Base-by-base conservation (phyloP, 2,113 vertebrate genomes). In the Trogon surrucura region DNA sequence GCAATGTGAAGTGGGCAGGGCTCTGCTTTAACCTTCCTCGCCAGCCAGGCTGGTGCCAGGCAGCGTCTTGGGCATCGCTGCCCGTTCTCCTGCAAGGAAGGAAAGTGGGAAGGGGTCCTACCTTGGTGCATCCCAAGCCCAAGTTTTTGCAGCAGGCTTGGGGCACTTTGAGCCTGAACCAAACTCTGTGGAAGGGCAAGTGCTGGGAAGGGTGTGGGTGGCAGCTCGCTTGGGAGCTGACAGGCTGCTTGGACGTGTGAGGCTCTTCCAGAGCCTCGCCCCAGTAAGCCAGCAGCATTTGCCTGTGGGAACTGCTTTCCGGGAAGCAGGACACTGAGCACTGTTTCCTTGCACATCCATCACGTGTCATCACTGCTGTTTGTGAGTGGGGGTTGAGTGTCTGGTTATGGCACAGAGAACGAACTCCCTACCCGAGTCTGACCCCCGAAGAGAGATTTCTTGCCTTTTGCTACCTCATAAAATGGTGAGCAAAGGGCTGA, bases 1-100 rank as follows among this genome's bases (percentile, higher is more conserved):
- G 6, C 1, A 3, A 56, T 60, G 20, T 2, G 5, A 2, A 2
- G 0, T 41, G 45, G 22, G 14, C 25, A 54, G 22, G 29, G 16
- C 5, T 64, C 92, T 83, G 62, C 45, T 80, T 30, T 67, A 41
- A 10, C 29, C 61, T 47, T 72, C 25, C 32, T 65, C 93, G 32
- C 32, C 50, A 80, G 25, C 27, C 38, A 62, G 53, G 22, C 47
- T 67, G 60, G n/a, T 72, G 29, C 38, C 44, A 54, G 29, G 14
- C 27, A 93, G 27, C 10, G 48, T 67, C 11, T 32, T 4, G 0
- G 34, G n/a, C 1, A 0, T 71, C 66, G 21, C 44, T 51, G 11
- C n/a, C 2, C 1, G 17, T 36, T 71, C 44, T 82, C 11, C 44
- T 66, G 10, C 48, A 45, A 79, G 61, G 20, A 73, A 15, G n/a